Conservation (phyloP, 2,113 vertebrate genomes). For the Loxodonta africana region DNA sequence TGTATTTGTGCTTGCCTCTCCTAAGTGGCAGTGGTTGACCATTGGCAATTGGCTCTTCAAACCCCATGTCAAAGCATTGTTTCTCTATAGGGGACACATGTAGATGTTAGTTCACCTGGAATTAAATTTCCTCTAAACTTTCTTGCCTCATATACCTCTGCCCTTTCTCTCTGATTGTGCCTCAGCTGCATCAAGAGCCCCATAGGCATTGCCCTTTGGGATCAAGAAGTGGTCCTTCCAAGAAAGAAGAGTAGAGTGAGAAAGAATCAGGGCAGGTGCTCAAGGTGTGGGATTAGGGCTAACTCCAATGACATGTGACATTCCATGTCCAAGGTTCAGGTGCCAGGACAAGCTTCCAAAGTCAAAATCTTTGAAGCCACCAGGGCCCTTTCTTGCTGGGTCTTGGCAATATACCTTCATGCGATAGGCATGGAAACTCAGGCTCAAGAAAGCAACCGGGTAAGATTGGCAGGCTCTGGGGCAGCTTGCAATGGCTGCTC, state of each 20-base stretch:
- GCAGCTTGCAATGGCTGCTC: not conserved
- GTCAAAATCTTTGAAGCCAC: not conserved
- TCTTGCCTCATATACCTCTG: not conserved
- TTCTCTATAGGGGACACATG: rapidly evolving
- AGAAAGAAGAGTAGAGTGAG: not conserved
- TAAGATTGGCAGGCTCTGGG: not conserved
- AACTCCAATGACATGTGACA: not conserved
- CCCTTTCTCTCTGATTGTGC: not conserved
- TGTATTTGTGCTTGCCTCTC: not conserved
- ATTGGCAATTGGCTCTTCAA: not conserved
- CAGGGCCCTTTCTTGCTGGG: not conserved
- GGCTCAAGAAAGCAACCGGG: not conserved
- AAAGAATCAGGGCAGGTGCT: not conserved
- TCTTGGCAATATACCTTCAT: not conserved
- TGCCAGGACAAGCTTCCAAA: not conserved
- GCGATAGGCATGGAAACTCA: not conserved
- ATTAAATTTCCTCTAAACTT: not conserved
- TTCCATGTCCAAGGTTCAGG: not conserved
- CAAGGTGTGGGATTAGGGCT: not conserved
- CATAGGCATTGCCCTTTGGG: not conserved
- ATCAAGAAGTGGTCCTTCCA: not conserved
- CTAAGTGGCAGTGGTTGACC: not conserved
- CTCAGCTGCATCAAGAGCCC: rapidly evolving
- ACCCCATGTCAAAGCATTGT: not conserved
- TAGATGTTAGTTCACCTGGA: not conserved